phyloP scores from a whole-genome alignment of 2,888 invertebrate species.

The Herminia tarsipennalis region DNA sequence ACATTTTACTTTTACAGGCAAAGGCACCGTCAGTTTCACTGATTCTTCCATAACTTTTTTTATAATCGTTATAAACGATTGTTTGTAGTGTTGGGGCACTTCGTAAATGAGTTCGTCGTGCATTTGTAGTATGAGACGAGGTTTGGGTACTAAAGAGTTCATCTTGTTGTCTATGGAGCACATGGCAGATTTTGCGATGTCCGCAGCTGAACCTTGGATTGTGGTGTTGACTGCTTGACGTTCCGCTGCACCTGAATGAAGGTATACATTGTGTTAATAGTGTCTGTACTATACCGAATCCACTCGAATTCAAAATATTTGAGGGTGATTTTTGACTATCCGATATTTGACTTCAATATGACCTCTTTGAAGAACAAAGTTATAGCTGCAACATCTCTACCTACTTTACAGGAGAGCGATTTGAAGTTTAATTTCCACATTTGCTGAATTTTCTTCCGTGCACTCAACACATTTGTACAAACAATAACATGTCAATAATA shows the following conservation, averaged over 20 bases:
- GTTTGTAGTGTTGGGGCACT: conserved; percentile 87
- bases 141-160: conserved; percentile 64
- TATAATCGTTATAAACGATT: conserved; percentile 86
- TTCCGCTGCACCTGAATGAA: conserved; percentile 92
- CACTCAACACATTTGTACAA: too few species aligned
- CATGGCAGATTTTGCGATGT: conserved; percentile 97
- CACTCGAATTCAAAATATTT: too few species aligned
- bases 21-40: conserved; percentile 89
- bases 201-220: conserved; percentile 98
- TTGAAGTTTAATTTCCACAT: too few species aligned
- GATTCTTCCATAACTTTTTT: conserved; percentile 93
- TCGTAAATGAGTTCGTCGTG: conserved; percentile 99
- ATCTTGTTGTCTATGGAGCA: conserved; percentile 88
- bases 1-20: conserved; percentile 94
- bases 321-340: too few species aligned
- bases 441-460: too few species aligned
- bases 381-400: too few species aligned
- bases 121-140: conserved; percentile 93
- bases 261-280: neutral
- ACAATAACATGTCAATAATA: too few species aligned
- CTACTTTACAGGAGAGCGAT: too few species aligned
- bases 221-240: conserved; percentile 98
- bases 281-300: neutral
- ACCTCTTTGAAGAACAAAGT: too few species aligned
- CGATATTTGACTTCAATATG: too few species aligned